A percentile compares a stretch with the other conserved stretches of the same genome.
Conservation (phyloP, 2,113 vertebrate species). For the Syngnathus scovelli region DNA sequence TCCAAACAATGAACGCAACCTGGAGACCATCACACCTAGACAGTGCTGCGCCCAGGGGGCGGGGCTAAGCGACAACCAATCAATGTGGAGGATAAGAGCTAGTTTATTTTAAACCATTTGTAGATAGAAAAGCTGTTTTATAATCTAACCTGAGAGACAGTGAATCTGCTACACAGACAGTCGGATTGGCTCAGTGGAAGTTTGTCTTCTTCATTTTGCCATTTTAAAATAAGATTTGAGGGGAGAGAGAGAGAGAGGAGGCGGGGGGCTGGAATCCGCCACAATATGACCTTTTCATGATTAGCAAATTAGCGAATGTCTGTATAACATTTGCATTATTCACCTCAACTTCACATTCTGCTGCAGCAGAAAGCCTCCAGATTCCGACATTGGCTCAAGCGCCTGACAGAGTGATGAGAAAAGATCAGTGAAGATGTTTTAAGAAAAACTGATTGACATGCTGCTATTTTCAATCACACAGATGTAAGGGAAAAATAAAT, state of each 20-base stretch:
- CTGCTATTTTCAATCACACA: neutral
- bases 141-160: constrained; percentile 63
- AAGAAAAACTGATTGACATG: neutral
- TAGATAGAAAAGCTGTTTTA: constrained; percentile 59
- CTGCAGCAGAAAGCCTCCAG: neutral
- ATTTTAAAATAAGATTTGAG: constrained; percentile 43
- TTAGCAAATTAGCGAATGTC: constrained; percentile 19
- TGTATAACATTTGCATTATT: constrained; percentile 3
- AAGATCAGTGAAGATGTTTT: neutral
- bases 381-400: neutral
- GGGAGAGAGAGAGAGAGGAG: constrained; percentile 1
- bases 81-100: neutral
- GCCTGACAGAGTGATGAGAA: neutral
- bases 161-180: constrained; percentile 55
- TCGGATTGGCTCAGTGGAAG: neutral
- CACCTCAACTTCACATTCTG: neutral
- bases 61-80: neutral
- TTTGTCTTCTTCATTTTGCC: constrained; percentile 28
- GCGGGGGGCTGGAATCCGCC: constrained; percentile 30
- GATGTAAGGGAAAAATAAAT: too few species aligned
- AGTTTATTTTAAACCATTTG: constrained; percentile 53
- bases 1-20: neutral
- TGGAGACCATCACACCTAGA: neutral
- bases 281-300: constrained; percentile 48
- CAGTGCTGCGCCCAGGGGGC: neutral